Evolutionary conservation across 1,140 invertebrate species (phyloP).

Genomic region (Drosophila sp.): DNA sequence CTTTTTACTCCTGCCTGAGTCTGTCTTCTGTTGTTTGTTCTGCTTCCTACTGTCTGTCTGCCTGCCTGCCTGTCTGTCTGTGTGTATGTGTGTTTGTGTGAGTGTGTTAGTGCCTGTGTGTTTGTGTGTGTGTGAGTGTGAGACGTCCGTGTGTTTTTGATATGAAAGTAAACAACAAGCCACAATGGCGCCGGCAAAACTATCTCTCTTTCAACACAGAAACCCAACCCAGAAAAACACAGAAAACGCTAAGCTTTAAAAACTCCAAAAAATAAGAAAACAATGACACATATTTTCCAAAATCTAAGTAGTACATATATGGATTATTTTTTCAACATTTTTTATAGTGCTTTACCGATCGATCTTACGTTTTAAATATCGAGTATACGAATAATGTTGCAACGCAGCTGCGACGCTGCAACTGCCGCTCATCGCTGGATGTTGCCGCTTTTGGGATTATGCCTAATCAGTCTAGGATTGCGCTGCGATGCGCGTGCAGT

Average conservation of each 20-base stretch:
- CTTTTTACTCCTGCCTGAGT: neutral
- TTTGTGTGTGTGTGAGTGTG: constrained; percentile 19
- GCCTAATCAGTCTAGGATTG: constrained; percentile 56
- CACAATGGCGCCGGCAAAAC: constrained; percentile 51
- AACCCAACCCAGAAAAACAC: neutral
- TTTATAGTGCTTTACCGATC: constrained; percentile 35
- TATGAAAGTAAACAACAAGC: constrained; percentile 70
- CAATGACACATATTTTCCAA: neutral
- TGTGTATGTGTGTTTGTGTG: constrained; percentile 2
- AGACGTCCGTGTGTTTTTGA: constrained; percentile 30
- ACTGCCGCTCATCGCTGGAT: constrained; percentile 47
- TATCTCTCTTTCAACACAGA: constrained; percentile 12
- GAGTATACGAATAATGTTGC: constrained; percentile 5
- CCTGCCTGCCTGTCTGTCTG: constrained; percentile 3
- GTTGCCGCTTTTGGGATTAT: constrained; percentile 63
- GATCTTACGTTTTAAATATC: constrained; percentile 1
- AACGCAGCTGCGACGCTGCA: constrained; percentile 6
- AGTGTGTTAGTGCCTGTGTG: neutral
- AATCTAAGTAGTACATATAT: neutral
- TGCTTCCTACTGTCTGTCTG: constrained; percentile 13
- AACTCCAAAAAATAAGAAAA: constrained; percentile 1
- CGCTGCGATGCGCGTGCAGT: constrained; percentile 80
- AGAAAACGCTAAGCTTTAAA: constrained; percentile 15
- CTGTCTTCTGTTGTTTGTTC: constrained; percentile 9
- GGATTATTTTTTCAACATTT: constrained; percentile 29